Evolutionary conservation across 2,797 vertebrate genomes (phyloP).

Genomic region (Propithecus perrieri): DNA sequence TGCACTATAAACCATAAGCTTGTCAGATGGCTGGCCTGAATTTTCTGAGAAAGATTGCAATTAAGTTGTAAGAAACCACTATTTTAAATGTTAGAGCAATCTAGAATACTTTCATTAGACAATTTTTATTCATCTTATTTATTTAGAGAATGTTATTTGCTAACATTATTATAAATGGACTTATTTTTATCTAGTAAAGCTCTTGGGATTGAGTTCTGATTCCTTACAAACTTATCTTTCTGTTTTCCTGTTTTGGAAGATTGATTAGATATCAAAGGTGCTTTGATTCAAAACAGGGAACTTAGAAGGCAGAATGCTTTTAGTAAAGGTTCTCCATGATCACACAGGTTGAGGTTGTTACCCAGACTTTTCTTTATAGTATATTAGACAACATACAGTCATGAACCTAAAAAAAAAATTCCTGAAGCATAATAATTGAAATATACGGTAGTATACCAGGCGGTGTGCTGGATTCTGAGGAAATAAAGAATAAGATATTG

Average conservation of each 20-base stretch:
- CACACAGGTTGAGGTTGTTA: background rate
- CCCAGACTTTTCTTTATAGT: background rate
- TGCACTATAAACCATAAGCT: background rate
- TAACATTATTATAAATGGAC: background rate
- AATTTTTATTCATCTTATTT: background rate
- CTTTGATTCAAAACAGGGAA: background rate
- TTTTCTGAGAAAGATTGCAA: background rate
- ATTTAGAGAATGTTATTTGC: background rate
- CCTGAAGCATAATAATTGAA: background rate
- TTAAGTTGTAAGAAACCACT: background rate
- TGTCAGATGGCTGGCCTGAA: background rate
- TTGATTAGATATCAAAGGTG: background rate
- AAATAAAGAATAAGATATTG: background rate
- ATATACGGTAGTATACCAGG: background rate
- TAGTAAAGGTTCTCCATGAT: background rate
- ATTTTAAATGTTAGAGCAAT: constrained; percentile 41
- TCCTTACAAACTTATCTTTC: background rate
- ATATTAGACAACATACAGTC: background rate
- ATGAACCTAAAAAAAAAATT: background rate
- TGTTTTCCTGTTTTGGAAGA: background rate
- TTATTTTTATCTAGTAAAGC: background rate
- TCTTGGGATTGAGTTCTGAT: background rate
- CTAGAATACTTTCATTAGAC: background rate
- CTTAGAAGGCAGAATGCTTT: background rate
- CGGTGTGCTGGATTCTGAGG: background rate